Evolutionary conservation across 2,113 vertebrate genomes (phyloP).

Genomic region (Catharus fuscescens): DNA sequence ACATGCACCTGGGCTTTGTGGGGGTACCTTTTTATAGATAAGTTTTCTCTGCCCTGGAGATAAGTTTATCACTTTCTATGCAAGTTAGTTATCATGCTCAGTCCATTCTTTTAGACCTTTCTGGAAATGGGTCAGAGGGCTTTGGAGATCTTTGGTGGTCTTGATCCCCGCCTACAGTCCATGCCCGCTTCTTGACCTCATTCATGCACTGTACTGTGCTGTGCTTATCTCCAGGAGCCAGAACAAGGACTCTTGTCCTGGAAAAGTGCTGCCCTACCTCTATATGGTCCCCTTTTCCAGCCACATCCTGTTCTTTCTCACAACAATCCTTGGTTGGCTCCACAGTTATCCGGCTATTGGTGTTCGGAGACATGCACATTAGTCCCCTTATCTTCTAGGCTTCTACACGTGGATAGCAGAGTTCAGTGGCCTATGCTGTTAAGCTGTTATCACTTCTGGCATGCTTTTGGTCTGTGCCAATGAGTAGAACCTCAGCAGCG

Average conservation of each 20-base stretch:
- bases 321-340: not conserved
- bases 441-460: not conserved
- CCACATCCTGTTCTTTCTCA: not conserved
- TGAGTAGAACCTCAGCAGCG: not conserved
- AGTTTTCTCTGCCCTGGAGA: not conserved
- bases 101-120: not conserved
- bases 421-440: not conserved
- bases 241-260: rapidly evolving
- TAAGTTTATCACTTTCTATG: not conserved
- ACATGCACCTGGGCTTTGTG: not conserved
- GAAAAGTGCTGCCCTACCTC: not conserved
- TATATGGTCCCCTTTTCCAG: not conserved
- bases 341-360: not conserved
- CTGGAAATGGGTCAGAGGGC: not conserved
- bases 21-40: not conserved
- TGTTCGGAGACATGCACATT: not conserved
- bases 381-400: not conserved
- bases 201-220: not conserved
- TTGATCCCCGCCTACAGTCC: not conserved
- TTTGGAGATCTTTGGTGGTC: not conserved
- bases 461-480: not conserved
- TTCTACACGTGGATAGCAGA: not conserved
- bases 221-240: not conserved
- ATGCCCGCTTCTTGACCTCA: not conserved
- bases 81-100: not conserved